Conservation (phyloP, 2,113 vertebrate genomes). For the Sander lucioperca region DNA sequence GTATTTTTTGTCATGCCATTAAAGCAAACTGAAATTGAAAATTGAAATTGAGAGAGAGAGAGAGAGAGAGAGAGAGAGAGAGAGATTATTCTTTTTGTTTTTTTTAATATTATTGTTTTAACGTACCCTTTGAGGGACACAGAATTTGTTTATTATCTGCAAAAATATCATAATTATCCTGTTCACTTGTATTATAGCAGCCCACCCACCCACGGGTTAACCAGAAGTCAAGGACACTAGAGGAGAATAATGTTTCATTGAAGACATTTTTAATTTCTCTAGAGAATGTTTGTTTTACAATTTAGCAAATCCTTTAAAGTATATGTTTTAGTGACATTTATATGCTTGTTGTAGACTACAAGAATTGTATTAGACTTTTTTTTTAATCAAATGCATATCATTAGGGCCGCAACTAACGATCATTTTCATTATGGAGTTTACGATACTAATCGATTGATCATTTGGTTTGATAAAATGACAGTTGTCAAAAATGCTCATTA, state of each 20-base stretch:
- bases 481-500: neutral
- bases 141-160: too few species aligned
- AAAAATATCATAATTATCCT: too few species aligned
- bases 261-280: constrained; percentile 17
- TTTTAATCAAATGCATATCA: neutral
- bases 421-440: neutral
- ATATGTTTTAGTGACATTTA: constrained; percentile 16
- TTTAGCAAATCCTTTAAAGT: neutral
- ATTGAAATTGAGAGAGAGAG: too few species aligned
- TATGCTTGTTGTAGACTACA: constrained; percentile 13
- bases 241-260: neutral
- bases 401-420: neutral
- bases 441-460: neutral
- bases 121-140: too few species aligned
- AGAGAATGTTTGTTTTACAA: neutral
- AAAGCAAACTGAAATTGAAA: too few species aligned
- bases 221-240: neutral
- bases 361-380: neutral
- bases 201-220: constrained; percentile 86
- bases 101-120: too few species aligned
- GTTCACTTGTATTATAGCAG: too few species aligned
- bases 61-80: too few species aligned
- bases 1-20: too few species aligned
- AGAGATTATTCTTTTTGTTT: too few species aligned
- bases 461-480: neutral